Evolutionary conservation across 1,140 invertebrate genomes (phyloP).

Genomic region (Hirudo medicinalis): DNA sequence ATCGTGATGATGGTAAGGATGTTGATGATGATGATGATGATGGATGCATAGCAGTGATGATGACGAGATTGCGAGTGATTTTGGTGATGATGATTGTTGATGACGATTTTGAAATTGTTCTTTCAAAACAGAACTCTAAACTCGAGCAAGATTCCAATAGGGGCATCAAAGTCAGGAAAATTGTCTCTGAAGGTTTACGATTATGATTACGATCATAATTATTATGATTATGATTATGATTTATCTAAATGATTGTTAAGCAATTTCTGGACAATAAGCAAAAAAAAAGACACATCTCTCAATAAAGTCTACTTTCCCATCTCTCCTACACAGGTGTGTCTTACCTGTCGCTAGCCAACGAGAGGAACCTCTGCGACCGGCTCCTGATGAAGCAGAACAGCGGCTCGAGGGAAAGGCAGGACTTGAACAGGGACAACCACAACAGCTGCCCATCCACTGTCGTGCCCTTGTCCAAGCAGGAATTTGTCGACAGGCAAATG

Average conservation of each 20-base stretch:
- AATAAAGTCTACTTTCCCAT: too few relatives aligned
- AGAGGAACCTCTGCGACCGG: neutral
- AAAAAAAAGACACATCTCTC: too few relatives aligned
- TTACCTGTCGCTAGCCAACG: slow-evolving; percentile 2
- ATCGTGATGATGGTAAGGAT: too few relatives aligned
- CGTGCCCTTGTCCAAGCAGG: neutral
- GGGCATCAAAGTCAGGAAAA: too few relatives aligned
- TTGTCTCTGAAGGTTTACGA: too few relatives aligned
- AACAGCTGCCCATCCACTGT: neutral
- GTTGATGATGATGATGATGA: neutral
- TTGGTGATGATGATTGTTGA: neutral
- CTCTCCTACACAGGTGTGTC: neutral
- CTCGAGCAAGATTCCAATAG: too few relatives aligned
- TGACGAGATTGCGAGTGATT: neutral
- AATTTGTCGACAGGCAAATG: slow-evolving; percentile 1
- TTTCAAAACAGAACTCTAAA: too few relatives aligned
- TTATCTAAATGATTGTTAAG: too few relatives aligned
- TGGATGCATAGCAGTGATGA: neutral
- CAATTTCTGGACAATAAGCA: too few relatives aligned
- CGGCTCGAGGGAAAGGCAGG: too few relatives aligned
- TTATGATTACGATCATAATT: too few relatives aligned
- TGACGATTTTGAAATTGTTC: neutral
- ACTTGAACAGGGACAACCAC: neutral
- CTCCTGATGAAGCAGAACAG: neutral
- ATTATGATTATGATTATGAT: too few relatives aligned